Conservation (phyloP, 1,140 invertebrate species). For the Drosophila insularis region DNA sequence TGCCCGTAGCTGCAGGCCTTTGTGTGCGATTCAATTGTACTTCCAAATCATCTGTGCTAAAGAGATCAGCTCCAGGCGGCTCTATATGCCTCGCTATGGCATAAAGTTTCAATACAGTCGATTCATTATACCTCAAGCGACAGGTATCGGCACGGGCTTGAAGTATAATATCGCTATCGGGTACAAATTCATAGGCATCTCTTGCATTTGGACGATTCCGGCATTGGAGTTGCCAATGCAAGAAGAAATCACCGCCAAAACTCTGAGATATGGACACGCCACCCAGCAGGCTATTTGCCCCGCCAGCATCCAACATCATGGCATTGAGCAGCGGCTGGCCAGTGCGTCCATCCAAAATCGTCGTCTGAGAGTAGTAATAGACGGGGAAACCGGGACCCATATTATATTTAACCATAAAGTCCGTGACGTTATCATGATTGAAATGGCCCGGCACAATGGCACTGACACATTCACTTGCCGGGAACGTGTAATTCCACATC, state of each 20-base stretch:
- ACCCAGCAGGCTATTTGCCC: slow-evolving; percentile 84
- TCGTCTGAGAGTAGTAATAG: slow-evolving; percentile 90
- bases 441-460: slow-evolving; percentile 92
- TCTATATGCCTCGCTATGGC: slow-evolving; percentile 88
- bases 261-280: slow-evolving; percentile 80
- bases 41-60: slow-evolving; percentile 84
- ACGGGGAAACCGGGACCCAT: slow-evolving; percentile 89
- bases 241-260: slow-evolving; percentile 79
- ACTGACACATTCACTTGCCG: slow-evolving; percentile 86
- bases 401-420: slow-evolving; percentile 92
- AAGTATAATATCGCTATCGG: slow-evolving; percentile 85
- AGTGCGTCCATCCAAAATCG: slow-evolving; percentile 87
- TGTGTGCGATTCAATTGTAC: slow-evolving; percentile 78
- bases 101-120: slow-evolving; percentile 86
- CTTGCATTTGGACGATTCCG: slow-evolving; percentile 83
- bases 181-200: slow-evolving; percentile 87
- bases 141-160: slow-evolving; percentile 88
- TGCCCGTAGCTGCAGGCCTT: slow-evolving; percentile 47
- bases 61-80: slow-evolving; percentile 87
- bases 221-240: slow-evolving; percentile 81
- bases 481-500: slow-evolving; percentile 89
- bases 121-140: slow-evolving; percentile 88
- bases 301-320: slow-evolving; percentile 87
- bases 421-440: slow-evolving; percentile 91
- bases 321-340: slow-evolving; percentile 86